Percentiles rank a stretch among this genome's conserved stretches.
Evolutionary conservation across 2,113 vertebrate species (phyloP).

Genomic region (Hydropotes inermis): DNA sequence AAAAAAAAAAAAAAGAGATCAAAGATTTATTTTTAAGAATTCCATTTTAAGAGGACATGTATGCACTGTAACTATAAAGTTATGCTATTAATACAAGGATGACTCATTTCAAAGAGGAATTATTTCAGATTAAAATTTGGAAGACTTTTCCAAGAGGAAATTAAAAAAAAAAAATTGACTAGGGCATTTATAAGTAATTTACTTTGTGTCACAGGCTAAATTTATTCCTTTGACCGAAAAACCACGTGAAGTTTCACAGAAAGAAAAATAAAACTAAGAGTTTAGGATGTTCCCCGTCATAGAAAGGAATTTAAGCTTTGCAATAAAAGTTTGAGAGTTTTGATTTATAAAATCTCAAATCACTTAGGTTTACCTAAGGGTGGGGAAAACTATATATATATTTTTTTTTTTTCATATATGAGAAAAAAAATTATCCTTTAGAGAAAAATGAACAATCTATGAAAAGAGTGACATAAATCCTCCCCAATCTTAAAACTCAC

Average conservation of each 20-base stretch:
- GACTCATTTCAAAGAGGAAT: slow-evolving; percentile 25
- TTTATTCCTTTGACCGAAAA: not conserved
- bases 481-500: not conserved
- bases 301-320: not conserved
- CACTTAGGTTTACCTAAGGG: not conserved
- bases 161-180: not conserved
- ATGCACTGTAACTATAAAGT: not conserved
- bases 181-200: not conserved
- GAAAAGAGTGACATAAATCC: not conserved
- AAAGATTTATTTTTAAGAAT: slow-evolving; percentile 28
- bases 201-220: not conserved
- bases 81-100: not conserved
- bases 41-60: not conserved
- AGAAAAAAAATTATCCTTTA: not conserved
- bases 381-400: not conserved
- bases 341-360: not conserved
- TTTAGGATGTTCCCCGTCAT: not conserved
- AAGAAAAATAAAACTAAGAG: not conserved
- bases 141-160: slow-evolving; percentile 22
- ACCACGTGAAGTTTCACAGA: not conserved
- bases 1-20: not conserved
- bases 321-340: not conserved
- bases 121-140: slow-evolving; percentile 21
- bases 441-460: not conserved
- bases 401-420: not conserved